Conservation (phyloP, 2,888 invertebrate species). For the Heliconius hortense region DNA sequence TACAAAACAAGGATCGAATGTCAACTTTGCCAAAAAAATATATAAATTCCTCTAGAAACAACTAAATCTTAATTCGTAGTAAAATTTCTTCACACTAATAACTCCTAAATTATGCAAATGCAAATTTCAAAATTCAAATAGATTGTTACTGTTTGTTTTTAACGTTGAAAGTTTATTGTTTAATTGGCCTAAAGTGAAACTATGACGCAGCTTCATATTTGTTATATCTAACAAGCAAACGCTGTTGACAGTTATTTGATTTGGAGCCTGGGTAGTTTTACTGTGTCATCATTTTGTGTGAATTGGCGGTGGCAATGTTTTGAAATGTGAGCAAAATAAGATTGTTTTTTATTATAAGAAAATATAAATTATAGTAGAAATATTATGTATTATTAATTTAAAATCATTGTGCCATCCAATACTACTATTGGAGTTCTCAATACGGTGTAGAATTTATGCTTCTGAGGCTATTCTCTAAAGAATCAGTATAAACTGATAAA, state of each 20-base stretch:
- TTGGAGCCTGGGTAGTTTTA: conserved; percentile 47
- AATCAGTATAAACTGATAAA: background rate
- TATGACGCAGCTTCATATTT: conserved; percentile 41
- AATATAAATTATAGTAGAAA: no score
- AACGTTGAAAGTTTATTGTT: conserved; percentile 39
- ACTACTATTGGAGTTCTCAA: no score
- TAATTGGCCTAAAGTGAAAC: conserved; percentile 51
- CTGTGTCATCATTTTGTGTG: conserved; percentile 18
- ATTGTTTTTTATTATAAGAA: background rate
- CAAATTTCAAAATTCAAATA: no score
- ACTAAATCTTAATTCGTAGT: no score
- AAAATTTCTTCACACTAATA: no score
- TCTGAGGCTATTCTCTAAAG: background rate
- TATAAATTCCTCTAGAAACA: no score
- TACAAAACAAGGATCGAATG: no score
- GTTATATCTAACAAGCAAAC: conserved; percentile 48
- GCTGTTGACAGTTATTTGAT: conserved; percentile 48
- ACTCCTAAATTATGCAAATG: no score
- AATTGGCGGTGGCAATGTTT: conserved; percentile 30
- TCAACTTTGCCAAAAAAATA: no score
- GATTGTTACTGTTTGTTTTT: conserved; percentile 12
- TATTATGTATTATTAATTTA: no score
- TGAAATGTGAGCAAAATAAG: background rate
- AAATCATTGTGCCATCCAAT: no score
- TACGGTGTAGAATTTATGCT: background rate